A percentile compares a stretch with the other conserved stretches of the same genome.
Conservation (phyloP, 1,140 invertebrate genomes). For the Drosophila aff. region DNA sequence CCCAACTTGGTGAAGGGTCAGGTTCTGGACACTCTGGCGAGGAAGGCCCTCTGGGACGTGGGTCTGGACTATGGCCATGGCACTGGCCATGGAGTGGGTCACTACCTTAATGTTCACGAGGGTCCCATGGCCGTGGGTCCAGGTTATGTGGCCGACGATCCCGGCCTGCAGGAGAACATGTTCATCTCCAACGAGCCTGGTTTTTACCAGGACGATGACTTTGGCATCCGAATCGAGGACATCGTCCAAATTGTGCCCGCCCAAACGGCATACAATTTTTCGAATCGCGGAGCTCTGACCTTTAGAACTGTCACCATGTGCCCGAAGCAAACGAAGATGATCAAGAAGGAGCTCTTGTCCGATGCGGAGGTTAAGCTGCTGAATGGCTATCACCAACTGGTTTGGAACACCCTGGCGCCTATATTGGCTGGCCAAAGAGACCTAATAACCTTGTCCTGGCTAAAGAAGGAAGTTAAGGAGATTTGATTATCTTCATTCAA, state of each 20-base stretch:
- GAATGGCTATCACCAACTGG: conserved; percentile 91
- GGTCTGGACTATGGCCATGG: conserved; percentile 98
- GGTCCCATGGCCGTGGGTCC: conserved; percentile 92
- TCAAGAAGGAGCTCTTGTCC: conserved; percentile 92
- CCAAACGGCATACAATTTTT: conserved; percentile 89
- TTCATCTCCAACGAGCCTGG: conserved; percentile 97
- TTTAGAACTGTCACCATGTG: conserved; percentile 97
- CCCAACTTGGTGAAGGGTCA: conserved; percentile 92
- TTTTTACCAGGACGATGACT: conserved; percentile 92
- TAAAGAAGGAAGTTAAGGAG: conserved; percentile 90
- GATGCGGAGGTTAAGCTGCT: conserved; percentile 92
- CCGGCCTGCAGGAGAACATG: conserved; percentile 94
- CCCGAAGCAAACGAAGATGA: conserved; percentile 96
- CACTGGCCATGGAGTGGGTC: conserved; percentile 98
- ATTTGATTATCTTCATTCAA: conserved; percentile 60
- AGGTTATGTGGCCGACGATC: conserved; percentile 89
- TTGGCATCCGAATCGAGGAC: conserved; percentile 98
- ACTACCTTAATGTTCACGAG: conserved; percentile 98
- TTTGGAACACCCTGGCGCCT: conserved; percentile 90
- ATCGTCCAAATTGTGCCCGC: conserved; percentile 89
- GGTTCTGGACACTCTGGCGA: conserved; percentile 94
- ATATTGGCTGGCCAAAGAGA: conserved; percentile 88
- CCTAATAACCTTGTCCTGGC: conserved; percentile 89
- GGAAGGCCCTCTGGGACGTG: conserved; percentile 95
- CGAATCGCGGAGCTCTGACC: conserved; percentile 91